Evolutionary conservation across 2,113 vertebrate genomes (phyloP).

Genomic region (Poeciliopsis prolifica): DNA sequence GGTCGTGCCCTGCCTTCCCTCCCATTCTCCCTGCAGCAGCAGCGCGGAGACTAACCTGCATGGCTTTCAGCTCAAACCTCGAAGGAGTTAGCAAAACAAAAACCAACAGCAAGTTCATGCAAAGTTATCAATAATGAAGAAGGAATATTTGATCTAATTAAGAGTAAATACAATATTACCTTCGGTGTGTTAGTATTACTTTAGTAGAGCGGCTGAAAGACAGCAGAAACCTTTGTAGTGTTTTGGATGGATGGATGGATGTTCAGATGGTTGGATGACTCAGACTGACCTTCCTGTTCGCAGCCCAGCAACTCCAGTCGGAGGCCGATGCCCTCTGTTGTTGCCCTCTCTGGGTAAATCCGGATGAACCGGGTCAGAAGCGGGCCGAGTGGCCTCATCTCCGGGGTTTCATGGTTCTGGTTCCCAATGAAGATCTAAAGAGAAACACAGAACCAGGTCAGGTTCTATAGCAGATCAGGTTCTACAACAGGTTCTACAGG

Average conservation of each 20-base stretch:
- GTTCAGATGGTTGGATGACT: background rate
- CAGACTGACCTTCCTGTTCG: conserved; percentile 86
- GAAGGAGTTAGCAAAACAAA: conserved; percentile 17
- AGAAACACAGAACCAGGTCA: background rate
- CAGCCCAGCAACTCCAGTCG: conserved; percentile 95
- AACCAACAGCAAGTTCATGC: background rate
- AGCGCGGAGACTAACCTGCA: conserved; percentile 35
- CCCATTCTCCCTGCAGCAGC: conserved; percentile 8
- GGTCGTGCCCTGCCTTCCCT: conserved; percentile 24
- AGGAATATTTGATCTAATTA: background rate
- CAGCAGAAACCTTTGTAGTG: no score
- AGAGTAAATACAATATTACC: no score
- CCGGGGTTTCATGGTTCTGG: conserved; percentile 95
- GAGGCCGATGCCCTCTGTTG: conserved; percentile 87
- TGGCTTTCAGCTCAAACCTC: conserved; percentile 12
- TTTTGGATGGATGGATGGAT: no score
- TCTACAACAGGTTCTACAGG: no score
- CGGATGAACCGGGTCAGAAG: conserved; percentile 86
- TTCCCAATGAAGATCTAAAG: conserved; percentile 90
- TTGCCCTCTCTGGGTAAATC: conserved; percentile 92
- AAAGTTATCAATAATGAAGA: conserved; percentile 1
- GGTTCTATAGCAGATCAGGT: background rate
- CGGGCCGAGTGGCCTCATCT: conserved; percentile 84
- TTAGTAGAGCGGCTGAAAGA: no score
- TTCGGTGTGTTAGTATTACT: no score